phyloP scores from a whole-genome alignment of 2,888 invertebrate genomes.

The Noctuana brunneofusca region DNA sequence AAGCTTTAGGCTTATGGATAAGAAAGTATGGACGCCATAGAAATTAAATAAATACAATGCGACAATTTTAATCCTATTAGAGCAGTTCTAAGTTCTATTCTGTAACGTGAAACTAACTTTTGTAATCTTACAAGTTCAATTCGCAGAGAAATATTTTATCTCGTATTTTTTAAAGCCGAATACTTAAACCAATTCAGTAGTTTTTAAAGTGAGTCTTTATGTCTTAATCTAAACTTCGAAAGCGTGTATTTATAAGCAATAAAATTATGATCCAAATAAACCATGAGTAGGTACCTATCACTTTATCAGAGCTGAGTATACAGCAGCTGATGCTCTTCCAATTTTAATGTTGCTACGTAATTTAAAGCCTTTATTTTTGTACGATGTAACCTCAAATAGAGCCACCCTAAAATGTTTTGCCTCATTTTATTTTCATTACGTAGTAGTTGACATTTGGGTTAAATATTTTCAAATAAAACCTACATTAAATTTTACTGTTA shows the following conservation, averaged over 20 bases:
- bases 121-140: no score
- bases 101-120: no score
- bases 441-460: background rate
- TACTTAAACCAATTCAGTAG: no score
- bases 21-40: no score
- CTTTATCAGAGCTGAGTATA: conserved; percentile 20
- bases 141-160: no score
- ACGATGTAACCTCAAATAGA: background rate
- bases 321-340: conserved; percentile 14
- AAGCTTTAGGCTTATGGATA: no score
- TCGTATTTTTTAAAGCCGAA: no score
- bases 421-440: background rate
- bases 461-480: no score
- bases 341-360: conserved; percentile 2
- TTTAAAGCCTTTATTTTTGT: conserved; percentile 10
- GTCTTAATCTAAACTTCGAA: no score
- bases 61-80: no score
- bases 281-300: conserved; percentile 7
- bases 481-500: background rate
- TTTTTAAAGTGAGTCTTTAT: background rate
- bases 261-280: conserved; percentile 22
- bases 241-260: conserved; percentile 22
- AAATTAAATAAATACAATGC: no score
- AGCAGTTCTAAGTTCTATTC: no score
- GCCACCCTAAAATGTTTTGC: background rate